Conservation (phyloP, 1,140 invertebrate genomes). For the Cydia amplana region DNA sequence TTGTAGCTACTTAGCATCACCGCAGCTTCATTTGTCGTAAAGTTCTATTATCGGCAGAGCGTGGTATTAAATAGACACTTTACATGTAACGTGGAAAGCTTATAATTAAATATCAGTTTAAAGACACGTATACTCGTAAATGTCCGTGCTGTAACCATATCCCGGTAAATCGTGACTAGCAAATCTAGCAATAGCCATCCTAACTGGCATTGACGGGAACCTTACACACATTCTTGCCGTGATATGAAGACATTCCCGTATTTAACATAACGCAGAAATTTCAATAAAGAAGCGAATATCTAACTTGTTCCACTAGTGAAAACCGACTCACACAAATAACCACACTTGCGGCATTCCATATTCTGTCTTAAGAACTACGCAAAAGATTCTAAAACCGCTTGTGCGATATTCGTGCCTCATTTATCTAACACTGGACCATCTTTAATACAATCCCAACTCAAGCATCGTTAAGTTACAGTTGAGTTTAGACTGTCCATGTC, state of each 20-base stretch:
- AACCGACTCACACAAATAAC: slow-evolving; percentile 13
- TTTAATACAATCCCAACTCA: background rate
- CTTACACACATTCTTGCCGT: background rate
- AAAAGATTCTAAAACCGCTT: background rate
- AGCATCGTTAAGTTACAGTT: background rate
- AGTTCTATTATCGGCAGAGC: too few relatives aligned
- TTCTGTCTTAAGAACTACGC: background rate
- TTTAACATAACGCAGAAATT: background rate
- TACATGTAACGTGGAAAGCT: background rate
- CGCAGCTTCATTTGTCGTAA: too few relatives aligned
- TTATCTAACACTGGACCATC: background rate
- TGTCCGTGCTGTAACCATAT: background rate
- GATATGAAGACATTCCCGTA: slow-evolving; percentile 5
- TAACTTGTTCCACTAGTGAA: slow-evolving; percentile 12
- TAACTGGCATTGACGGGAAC: background rate
- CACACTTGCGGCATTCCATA: background rate
- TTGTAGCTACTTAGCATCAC: too few relatives aligned
- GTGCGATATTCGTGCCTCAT: background rate
- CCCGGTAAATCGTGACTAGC: background rate
- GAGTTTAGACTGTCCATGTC: background rate
- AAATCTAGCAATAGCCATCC: background rate
- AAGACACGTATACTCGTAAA: background rate
- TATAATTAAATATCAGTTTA: background rate
- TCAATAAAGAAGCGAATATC: slow-evolving; percentile 10
- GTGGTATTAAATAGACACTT: background rate